Conservation (phyloP, 2,113 vertebrate species). For the Malurus elegans region DNA sequence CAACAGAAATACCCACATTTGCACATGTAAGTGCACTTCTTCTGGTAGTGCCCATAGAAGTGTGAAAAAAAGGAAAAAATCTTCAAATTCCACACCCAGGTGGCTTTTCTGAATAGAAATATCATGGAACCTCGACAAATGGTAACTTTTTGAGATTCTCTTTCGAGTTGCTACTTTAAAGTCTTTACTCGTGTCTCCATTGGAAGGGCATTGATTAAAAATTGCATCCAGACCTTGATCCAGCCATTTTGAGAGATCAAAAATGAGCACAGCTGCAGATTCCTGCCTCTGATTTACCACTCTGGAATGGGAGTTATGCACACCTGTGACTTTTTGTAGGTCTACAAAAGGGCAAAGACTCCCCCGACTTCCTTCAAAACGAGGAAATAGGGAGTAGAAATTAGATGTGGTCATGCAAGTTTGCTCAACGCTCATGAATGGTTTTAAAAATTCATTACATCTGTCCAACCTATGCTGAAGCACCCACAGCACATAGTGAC, state of each 20-base stretch:
- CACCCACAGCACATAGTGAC: no score
- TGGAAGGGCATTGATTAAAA: background rate
- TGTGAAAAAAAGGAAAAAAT: background rate
- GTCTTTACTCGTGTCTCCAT: background rate
- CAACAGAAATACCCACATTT: background rate
- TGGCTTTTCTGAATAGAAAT: background rate
- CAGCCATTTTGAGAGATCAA: background rate
- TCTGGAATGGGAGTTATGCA: background rate
- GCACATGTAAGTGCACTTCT: background rate
- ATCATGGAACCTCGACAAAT: background rate
- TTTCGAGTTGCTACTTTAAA: background rate
- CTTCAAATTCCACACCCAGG: background rate
- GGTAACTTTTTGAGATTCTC: background rate
- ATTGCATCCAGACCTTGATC: background rate
- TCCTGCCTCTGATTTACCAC: background rate
- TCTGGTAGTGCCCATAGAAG: background rate
- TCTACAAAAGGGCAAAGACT: background rate
- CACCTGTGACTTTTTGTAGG: background rate
- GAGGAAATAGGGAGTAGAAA: background rate
- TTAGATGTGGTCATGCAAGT: background rate
- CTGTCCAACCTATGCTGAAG: background rate
- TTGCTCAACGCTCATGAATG: background rate
- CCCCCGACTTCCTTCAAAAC: background rate
- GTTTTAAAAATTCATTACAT: background rate
- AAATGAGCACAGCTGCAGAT: background rate